Evolutionary conservation across 2,797 vertebrate species (phyloP).

Genomic region (Hylomyscus alleni): DNA sequence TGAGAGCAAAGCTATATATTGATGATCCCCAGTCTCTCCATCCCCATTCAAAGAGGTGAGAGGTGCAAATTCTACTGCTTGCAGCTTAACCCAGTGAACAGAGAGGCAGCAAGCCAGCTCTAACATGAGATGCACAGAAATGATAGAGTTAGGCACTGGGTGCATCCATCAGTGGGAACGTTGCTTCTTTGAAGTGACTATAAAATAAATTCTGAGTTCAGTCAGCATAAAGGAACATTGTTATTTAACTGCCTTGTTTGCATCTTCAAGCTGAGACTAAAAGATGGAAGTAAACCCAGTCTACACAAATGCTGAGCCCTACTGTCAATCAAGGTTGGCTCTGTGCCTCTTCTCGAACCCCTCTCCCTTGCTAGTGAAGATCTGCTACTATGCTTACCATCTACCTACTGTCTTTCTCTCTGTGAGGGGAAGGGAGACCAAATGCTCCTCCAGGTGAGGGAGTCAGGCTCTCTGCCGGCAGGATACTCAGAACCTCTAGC

Average conservation of each 20-base stretch:
- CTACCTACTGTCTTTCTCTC: too few relatives aligned
- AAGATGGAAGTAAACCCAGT: too few relatives aligned
- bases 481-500: rapidly evolving
- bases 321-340: not conserved
- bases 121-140: not conserved
- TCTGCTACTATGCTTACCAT: not conserved
- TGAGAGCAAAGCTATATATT: not conserved
- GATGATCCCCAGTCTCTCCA: not conserved
- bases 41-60: not conserved
- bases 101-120: not conserved
- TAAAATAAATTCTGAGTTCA: constrained; percentile 18
- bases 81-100: not conserved
- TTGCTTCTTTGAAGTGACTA: not conserved
- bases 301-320: not conserved
- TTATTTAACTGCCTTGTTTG: not conserved
- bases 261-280: not conserved
- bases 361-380: not conserved
- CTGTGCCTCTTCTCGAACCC: rapidly evolving
- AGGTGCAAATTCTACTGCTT: not conserved
- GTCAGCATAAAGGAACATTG: not conserved
- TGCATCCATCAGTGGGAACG: not conserved
- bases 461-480: not conserved
- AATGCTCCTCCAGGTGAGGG: not conserved
- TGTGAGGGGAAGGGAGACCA: not conserved
- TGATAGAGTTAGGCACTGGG: not conserved